A percentile compares a stretch with the other conserved stretches of the same genome.
Conservation (phyloP, 2,113 vertebrate genomes). For the Fregetta grallaria region DNA sequence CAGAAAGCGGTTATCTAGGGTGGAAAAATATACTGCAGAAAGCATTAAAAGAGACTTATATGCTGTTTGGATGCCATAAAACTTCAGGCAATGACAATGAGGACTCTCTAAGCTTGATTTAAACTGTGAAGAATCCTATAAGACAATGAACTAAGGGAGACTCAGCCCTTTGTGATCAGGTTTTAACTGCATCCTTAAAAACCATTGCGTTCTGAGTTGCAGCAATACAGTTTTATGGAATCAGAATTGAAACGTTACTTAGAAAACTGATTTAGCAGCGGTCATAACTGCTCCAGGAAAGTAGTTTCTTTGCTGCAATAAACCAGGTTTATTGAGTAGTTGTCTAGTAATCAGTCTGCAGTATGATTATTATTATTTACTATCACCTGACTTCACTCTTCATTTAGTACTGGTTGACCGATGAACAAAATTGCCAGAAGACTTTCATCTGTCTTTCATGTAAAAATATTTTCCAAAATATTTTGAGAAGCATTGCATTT, state of each 20-base stretch:
- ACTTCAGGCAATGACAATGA: not conserved
- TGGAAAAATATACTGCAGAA: not conserved
- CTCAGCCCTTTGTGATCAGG: not conserved
- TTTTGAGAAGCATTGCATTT: not conserved
- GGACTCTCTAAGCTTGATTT: not conserved
- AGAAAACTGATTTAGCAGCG: constrained; percentile 14
- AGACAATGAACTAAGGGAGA: not conserved
- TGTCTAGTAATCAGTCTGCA: constrained; percentile 45
- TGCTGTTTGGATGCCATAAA: not conserved
- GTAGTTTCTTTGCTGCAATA: constrained; percentile 42
- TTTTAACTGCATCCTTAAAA: not conserved
- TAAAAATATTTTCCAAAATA: not conserved
- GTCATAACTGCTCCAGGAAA: constrained; percentile 34
- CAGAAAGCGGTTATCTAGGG: not conserved
- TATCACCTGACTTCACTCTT: constrained; percentile 31
- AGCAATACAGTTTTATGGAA: constrained; percentile 21
- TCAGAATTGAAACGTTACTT: constrained; percentile 9
- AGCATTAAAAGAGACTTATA: not conserved
- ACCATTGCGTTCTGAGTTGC: not conserved
- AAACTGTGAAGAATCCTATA: not conserved
- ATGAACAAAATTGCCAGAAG: not conserved
- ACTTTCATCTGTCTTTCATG: not conserved
- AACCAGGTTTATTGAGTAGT: constrained; percentile 50
- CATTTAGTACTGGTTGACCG: not conserved
- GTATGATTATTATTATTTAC: constrained; percentile 49